Percentiles rank a stretch among this genome's conserved stretches.
These are phyloP conservation scores for Sicus ferrugineus DNA, from an alignment of 2,888 invertebrate species.

Conservation along the genomic window DNA sequence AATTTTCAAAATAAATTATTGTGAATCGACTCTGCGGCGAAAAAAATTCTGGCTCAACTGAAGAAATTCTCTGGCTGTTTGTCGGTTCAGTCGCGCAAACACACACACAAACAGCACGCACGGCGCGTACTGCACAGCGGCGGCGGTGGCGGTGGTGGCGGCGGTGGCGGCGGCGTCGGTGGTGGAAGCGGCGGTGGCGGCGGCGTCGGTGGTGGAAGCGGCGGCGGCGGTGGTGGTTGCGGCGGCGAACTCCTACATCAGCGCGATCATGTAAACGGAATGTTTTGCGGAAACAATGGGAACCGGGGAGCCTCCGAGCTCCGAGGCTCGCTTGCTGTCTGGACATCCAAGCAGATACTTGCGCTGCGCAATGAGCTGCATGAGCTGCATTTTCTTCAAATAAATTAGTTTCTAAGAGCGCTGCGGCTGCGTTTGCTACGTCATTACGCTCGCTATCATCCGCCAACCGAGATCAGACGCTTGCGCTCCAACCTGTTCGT, in stretches of 20 bases:
- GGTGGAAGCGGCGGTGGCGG: too few species aligned
- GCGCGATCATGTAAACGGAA: neutral
- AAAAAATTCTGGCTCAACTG: neutral
- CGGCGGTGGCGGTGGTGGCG: too few species aligned
- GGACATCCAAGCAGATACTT: neutral
- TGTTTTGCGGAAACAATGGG: conserved; percentile 20
- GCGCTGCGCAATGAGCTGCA: neutral
- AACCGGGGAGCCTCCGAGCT: neutral
- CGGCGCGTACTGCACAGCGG: neutral
- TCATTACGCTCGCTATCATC: neutral
- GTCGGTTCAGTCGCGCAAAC: neutral
- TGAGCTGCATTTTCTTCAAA: neutral
- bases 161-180: too few species aligned
- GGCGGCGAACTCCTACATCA: conserved; percentile 24
- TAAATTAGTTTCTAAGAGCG: conserved; percentile 21
- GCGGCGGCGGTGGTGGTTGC: too few species aligned
- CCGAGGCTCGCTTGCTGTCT: neutral
- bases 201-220: too few species aligned
- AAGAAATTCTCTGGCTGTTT: conserved; percentile 5
- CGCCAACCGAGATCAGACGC: neutral
- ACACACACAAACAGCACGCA: neutral
- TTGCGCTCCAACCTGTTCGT: conserved; percentile 11
- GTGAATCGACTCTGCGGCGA: neutral
- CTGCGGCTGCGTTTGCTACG: neutral
- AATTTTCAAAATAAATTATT: conserved; percentile 33